phyloP scores from a whole-genome alignment of 2,113 vertebrate genomes.

The Malurus cyaneus region DNA sequence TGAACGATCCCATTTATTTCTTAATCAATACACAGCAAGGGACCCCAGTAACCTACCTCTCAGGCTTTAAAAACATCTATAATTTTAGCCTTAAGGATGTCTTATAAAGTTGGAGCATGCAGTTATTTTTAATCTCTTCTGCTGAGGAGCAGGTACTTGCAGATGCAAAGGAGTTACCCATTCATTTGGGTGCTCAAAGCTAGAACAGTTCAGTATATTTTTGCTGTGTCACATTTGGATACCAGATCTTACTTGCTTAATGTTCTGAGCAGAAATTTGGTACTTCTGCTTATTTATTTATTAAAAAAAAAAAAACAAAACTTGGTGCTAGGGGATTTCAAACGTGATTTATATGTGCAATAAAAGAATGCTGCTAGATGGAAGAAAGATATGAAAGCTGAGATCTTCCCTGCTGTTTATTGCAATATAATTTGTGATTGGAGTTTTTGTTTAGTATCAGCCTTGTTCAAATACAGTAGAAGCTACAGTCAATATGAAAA shows the following conservation, averaged over 20 bases:
- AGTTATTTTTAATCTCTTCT: not conserved
- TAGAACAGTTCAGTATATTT: not conserved
- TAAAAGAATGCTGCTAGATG: not conserved
- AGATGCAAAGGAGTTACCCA: not conserved
- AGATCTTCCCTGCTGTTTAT: not conserved
- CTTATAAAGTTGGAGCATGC: not conserved
- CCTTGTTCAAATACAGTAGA: not conserved
- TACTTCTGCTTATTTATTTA: not conserved
- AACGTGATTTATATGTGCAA: not conserved
- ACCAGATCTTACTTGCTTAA: not conserved
- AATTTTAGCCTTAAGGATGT: slow-evolving; percentile 1
- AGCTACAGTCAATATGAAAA: not conserved
- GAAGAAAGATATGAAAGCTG: not conserved
- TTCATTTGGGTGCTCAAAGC: not conserved
- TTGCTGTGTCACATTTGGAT: not conserved
- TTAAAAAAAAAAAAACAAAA: not conserved
- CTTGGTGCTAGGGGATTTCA: not conserved
- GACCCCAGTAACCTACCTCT: not conserved
- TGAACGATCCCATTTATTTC: slow-evolving; percentile 32
- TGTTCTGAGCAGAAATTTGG: not conserved
- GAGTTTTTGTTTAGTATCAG: not conserved
- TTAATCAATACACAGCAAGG: slow-evolving; percentile 32
- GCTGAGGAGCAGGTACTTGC: not conserved
- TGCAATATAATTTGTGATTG: not conserved
- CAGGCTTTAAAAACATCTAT: not conserved